A percentile compares a stretch with the other conserved stretches of the same genome.
These are phyloP conservation scores for Charadrius vociferus DNA, from an alignment of 2,113 vertebrate species.

Conservation along the genomic window DNA sequence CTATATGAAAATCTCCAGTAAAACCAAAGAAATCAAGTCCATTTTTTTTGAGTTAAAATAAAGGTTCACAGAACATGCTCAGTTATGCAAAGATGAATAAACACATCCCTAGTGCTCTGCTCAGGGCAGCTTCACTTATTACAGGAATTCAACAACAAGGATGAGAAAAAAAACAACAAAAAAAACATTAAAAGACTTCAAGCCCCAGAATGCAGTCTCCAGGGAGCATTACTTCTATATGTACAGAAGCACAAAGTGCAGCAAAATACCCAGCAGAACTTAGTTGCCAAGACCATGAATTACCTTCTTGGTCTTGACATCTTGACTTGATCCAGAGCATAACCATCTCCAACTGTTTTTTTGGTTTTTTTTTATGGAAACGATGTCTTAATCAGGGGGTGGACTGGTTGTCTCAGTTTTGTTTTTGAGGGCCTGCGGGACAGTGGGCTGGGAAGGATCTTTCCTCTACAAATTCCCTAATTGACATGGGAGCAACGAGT, in stretches of 20 bases:
- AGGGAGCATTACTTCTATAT: neutral
- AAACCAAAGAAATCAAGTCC: neutral
- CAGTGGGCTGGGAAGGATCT: neutral
- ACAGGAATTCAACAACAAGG: neutral
- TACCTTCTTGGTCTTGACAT: neutral
- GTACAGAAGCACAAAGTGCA: neutral
- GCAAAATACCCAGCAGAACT: neutral
- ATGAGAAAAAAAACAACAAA: neutral
- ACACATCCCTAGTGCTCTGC: neutral
- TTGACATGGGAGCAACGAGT: neutral
- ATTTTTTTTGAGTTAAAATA: neutral
- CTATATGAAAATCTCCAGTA: neutral
- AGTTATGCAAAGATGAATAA: neutral
- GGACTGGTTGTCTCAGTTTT: neutral
- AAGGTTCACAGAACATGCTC: neutral
- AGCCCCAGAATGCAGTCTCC: neutral
- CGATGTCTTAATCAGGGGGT: neutral
- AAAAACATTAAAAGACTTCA: neutral
- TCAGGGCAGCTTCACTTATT: neutral
- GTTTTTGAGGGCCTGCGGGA: neutral
- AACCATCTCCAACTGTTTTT: neutral
- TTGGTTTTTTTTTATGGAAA: neutral
- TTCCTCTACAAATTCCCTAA: neutral
- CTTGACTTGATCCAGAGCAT: neutral
- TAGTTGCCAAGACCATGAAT: neutral